A percentile compares a stretch with the other conserved stretches of the same genome.
These are phyloP conservation scores for Mystacornis crossleyi DNA, from an alignment of 2,113 vertebrate genomes.

Conservation along the genomic window DNA sequence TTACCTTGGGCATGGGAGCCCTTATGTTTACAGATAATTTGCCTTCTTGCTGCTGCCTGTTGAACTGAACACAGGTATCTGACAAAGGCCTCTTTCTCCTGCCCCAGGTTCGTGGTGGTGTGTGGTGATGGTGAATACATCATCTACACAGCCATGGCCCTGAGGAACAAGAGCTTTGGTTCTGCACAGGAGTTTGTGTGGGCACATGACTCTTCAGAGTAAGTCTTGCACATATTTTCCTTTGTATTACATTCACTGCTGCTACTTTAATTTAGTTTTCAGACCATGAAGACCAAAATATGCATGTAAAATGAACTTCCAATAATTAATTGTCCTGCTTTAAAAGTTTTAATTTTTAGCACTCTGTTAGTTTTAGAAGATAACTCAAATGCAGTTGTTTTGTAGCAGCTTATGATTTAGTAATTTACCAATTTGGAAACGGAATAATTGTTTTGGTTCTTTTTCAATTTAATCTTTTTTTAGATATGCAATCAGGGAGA, in stretches of 20 bases:
- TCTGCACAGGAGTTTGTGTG: conserved; percentile 98
- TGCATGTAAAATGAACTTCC: background rate
- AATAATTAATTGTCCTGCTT: background rate
- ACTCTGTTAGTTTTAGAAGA: background rate
- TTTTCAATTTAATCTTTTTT: background rate
- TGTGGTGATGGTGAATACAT: conserved; percentile 99
- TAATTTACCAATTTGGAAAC: background rate
- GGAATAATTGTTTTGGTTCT: background rate
- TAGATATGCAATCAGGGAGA: conserved; percentile 96
- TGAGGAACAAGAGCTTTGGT: conserved; percentile 98
- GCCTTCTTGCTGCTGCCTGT: background rate
- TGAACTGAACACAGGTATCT: background rate
- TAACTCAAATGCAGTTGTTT: background rate
- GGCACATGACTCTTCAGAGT: conserved; percentile 99
- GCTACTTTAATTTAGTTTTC: background rate
- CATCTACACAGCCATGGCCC: conserved; percentile 97
- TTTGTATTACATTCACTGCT: background rate
- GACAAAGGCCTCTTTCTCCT: background rate
- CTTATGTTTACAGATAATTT: background rate
- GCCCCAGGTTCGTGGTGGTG: conserved; percentile 90
- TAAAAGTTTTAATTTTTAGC: background rate
- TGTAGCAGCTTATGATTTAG: background rate
- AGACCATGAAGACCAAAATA: background rate
- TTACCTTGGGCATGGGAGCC: background rate
- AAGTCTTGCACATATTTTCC: conserved; percentile 61